Conservation (phyloP, 2,113 vertebrate genomes). For the Crotalus tigris region DNA sequence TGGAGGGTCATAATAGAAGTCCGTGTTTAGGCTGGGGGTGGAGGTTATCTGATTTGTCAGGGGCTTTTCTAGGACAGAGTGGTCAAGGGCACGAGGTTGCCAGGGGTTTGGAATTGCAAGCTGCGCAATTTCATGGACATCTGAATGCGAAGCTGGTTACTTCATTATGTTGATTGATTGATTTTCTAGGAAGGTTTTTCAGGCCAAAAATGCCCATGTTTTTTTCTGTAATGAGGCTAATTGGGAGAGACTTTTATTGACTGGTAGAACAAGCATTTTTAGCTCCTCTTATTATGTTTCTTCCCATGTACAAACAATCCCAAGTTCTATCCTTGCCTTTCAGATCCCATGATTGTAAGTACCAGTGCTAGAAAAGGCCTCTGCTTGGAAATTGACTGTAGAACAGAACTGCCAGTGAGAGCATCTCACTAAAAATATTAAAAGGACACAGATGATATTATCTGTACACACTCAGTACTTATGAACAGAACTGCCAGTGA, state of each 20-base stretch:
- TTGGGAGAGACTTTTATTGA: background rate
- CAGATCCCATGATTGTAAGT: background rate
- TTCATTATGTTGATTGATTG: background rate
- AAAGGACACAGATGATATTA: background rate
- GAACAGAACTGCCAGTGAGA: background rate
- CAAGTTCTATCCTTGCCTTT: background rate
- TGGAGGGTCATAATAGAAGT: background rate
- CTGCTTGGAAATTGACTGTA: background rate
- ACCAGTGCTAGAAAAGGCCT: background rate
- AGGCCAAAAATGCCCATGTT: background rate
- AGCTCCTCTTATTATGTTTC: background rate
- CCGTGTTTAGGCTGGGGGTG: background rate
- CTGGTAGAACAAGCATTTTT: background rate
- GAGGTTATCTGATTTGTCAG: background rate
- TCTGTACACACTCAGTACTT: background rate
- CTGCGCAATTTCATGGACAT: background rate
- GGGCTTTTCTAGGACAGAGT: background rate
- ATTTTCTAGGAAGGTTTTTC: background rate
- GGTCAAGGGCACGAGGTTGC: background rate
- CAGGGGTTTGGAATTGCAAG: background rate
- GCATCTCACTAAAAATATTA: background rate
- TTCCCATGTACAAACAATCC: background rate
- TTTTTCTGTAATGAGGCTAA: background rate
- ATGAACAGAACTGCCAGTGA: background rate
- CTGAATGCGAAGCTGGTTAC: background rate